These are phyloP conservation scores for Nebria salina DNA, from an alignment of 2,888 invertebrate species.

Conservation along the genomic window DNA sequence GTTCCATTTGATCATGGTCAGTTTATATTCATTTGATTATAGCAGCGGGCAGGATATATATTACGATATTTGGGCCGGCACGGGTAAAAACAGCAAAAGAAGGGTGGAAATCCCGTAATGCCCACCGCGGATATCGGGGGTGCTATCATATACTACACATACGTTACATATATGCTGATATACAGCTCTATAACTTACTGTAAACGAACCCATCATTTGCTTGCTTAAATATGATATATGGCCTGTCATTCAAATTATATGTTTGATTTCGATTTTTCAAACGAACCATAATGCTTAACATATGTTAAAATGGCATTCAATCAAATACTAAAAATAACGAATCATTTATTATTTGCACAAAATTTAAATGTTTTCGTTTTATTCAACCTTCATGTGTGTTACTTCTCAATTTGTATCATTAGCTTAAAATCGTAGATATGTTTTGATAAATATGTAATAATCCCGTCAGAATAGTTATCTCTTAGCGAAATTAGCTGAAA, in stretches of 20 bases:
- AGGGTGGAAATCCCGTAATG: background rate
- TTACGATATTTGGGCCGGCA: background rate
- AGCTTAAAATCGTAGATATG: too few species aligned
- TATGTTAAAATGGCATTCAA: too few species aligned
- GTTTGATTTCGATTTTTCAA: background rate
- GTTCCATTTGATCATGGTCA: slow-evolving; percentile 32
- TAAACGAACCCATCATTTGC: background rate
- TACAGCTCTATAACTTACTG: background rate
- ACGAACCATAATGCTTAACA: background rate
- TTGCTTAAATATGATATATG: background rate
- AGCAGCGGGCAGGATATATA: slow-evolving; percentile 6
- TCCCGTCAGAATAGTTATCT: too few species aligned
- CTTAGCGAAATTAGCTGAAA: background rate
- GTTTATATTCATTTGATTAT: slow-evolving; percentile 45
- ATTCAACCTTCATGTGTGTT: too few species aligned
- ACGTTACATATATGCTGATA: background rate
- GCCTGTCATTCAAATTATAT: background rate
- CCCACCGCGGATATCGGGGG: background rate
- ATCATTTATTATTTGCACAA: too few species aligned
- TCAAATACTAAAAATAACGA: too few species aligned
- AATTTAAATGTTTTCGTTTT: too few species aligned
- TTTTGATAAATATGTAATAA: too few species aligned
- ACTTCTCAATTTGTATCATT: too few species aligned
- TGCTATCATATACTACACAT: background rate
- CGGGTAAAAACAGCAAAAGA: background rate